Base-by-base conservation (phyloP, 2,113 vertebrate genomes). In the Oostethus manadensis region DNA sequence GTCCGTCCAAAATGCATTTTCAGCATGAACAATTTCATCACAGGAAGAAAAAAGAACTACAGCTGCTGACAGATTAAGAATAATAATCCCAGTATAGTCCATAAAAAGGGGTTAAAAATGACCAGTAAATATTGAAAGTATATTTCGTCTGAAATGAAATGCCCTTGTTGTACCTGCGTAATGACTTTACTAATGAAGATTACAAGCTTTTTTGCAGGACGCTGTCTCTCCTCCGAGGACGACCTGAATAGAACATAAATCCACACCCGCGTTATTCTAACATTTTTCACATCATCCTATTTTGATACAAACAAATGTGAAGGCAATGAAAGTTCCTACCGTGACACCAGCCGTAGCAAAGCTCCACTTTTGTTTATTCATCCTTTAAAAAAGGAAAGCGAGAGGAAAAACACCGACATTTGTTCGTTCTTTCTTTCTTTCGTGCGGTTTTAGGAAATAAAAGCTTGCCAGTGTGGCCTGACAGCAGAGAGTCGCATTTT, bases 161-260 rank as follows among this genome's bases (percentile, higher is more conserved):
- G 80, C 87, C 78, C 82, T 86, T 89, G 78, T 56, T 62, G 86
- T 86, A 88, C 87, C 89, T 91, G 90, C 89, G 90, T 94, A 94
- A 95, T 94, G 87, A 92, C 90, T 91, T 86, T 86, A 92, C 91
- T 94, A 92, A 95, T 95, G 90, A 95, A 87, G 87, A 81, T 91
- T 93, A 92, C 93, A 88, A 81, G 80, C 84, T 84, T 85, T 86
- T 15, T 49, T 50, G 29, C 29, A 33, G 29, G 15, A 89, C 91
- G 77, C 81, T 81, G 77, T 78, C 88, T 86, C 87, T 80, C 81
- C 77, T 60, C 73, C 67, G 8, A 9, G 13, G n/a, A 6, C 46
- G 11, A 8, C 29, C 29, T 33, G 29, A 33, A 33, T 6, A 33
- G 29, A 33, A 33, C 29, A 33, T 8, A 33, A 33, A 6, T 26